A percentile compares a stretch with the other conserved stretches of the same genome.
These are phyloP conservation scores for Kradibia gibbosae DNA, from an alignment of 1,140 invertebrate species.

Conservation along the genomic window DNA sequence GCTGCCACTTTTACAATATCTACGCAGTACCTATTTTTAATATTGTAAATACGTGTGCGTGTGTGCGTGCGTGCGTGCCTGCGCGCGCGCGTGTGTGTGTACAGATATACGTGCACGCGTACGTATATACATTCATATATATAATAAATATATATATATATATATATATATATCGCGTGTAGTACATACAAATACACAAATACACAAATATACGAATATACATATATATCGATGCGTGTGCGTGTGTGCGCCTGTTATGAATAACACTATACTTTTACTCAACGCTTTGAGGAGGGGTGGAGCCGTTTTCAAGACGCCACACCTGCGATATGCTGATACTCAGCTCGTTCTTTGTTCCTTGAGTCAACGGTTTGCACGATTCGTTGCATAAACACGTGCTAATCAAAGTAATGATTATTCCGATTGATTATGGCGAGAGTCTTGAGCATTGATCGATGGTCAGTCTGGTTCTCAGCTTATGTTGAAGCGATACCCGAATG, in stretches of 20 bases:
- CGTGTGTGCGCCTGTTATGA: neutral
- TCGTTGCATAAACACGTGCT: neutral
- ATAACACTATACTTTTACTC: neutral
- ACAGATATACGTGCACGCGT: neutral
- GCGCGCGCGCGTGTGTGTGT: too few relatives aligned
- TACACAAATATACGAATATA: too few relatives aligned
- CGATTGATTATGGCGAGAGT: neutral
- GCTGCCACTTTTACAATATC: neutral
- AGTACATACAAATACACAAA: too few relatives aligned
- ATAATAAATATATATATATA: neutral
- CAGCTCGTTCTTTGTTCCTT: too few relatives aligned
- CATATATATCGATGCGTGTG: neutral
- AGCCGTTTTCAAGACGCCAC: neutral
- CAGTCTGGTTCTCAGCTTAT: neutral
- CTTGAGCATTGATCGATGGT: neutral
- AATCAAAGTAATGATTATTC: neutral
- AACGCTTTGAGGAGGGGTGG: neutral
- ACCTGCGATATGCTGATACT: neutral
- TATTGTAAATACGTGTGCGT: neutral
- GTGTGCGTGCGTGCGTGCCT: too few relatives aligned
- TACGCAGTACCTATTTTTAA: constrained; percentile 14
- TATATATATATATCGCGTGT: too few relatives aligned
- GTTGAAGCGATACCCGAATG: too few relatives aligned
- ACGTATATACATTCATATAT: neutral
- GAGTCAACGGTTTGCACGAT: neutral